phyloP scores from a whole-genome alignment of 2,113 vertebrate genomes.

The Perca schrenkii region DNA sequence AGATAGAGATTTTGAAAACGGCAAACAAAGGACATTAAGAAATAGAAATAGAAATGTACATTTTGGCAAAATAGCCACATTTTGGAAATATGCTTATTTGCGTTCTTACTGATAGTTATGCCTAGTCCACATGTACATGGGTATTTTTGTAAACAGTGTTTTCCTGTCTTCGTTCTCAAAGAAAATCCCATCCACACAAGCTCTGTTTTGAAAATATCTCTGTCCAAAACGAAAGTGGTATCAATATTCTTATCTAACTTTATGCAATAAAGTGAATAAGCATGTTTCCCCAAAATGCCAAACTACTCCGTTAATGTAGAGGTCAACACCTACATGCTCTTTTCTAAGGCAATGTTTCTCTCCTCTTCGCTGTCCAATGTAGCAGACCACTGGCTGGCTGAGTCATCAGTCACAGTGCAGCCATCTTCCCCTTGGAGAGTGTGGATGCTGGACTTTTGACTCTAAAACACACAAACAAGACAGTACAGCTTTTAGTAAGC shows the following conservation, averaged over 20 bases:
- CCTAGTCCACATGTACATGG: too few relatives aligned
- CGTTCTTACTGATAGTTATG: background rate
- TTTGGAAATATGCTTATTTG: background rate
- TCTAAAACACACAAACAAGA: constrained; percentile 68
- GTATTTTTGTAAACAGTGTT: too few relatives aligned
- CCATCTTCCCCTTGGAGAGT: constrained; percentile 68
- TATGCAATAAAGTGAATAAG: background rate
- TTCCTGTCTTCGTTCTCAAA: too few relatives aligned
- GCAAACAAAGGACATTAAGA: background rate
- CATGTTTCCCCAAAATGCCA: background rate
- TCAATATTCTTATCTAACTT: background rate
- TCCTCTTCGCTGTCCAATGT: constrained; percentile 85
- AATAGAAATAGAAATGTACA: constrained; percentile 1
- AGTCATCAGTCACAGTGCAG: constrained; percentile 73
- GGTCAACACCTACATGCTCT: constrained; percentile 88
- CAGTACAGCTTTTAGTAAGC: background rate
- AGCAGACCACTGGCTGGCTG: constrained; percentile 73
- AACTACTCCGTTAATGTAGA: background rate
- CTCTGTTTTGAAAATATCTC: too few relatives aligned
- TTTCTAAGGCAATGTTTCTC: constrained; percentile 86
- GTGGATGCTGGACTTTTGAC: constrained; percentile 65
- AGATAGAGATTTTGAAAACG: background rate
- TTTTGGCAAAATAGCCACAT: background rate
- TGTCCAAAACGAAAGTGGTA: too few relatives aligned
- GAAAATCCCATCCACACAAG: too few relatives aligned